Evolutionary conservation across 2,113 vertebrate genomes (phyloP).

Genomic region (Synodontis membranacea): DNA sequence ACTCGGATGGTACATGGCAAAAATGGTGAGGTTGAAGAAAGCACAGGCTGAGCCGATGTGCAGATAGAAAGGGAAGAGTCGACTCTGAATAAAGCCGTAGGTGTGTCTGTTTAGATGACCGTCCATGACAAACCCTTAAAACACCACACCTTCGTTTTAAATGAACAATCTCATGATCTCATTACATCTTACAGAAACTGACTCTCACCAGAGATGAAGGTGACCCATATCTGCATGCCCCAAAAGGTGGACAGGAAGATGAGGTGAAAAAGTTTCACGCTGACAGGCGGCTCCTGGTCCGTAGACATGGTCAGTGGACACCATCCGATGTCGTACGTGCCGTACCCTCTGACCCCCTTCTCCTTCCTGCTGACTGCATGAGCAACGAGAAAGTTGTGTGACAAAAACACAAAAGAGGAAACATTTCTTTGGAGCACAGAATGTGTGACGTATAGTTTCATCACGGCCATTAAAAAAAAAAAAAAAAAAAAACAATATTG

Average conservation of each 20-base stretch:
- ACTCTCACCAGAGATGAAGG: conserved; percentile 76
- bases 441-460: not conserved
- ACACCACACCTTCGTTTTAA: not conserved
- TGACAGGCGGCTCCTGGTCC: conserved; percentile 67
- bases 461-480: not conserved
- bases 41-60: conserved; percentile 77
- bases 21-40: conserved; percentile 80
- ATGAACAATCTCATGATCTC: not conserved
- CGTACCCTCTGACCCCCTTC: not conserved
- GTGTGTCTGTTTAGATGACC: conserved; percentile 78
- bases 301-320: conserved; percentile 62
- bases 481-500: too few species aligned
- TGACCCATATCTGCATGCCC: conserved; percentile 85
- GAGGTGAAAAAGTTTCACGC: conserved; percentile 77
- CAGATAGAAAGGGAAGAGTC: conserved; percentile 81
- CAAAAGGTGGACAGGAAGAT: conserved; percentile 80
- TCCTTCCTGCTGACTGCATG: not conserved
- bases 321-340: conserved; percentile 4
- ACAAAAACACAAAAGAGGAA: not conserved
- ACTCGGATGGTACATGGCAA: conserved; percentile 74
- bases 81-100: conserved; percentile 75
- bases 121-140: conserved; percentile 78
- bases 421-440: not conserved
- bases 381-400: not conserved
- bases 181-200: not conserved